Percentiles rank a stretch among this genome's conserved stretches.
Evolutionary conservation across 1,140 invertebrate species (phyloP).

Genomic region (Monochamus saltuarius): DNA sequence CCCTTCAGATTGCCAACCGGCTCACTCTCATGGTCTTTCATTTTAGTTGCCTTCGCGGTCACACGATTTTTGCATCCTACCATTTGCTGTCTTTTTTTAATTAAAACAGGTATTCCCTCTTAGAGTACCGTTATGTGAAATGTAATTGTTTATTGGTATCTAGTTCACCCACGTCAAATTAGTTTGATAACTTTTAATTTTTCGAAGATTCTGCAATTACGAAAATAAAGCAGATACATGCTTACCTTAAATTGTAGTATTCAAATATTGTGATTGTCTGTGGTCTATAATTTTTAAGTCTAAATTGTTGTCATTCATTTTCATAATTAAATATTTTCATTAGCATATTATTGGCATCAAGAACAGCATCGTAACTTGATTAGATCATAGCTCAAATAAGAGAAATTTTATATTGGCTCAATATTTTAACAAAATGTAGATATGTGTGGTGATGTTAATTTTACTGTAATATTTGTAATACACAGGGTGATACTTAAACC

Average conservation of each 20-base stretch:
- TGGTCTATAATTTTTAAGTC: too few species aligned
- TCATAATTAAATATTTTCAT: too few species aligned
- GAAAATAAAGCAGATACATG: neutral
- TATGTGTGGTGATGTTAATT: too few species aligned
- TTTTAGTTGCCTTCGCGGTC: constrained; percentile 17
- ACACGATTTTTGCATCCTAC: constrained; percentile 35
- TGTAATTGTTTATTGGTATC: constrained; percentile 31
- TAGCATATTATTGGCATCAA: too few species aligned
- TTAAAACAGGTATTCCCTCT: constrained; percentile 36
- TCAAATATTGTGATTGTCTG: too few species aligned
- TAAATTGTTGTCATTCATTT: too few species aligned
- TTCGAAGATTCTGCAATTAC: neutral
- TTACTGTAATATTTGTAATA: too few species aligned
- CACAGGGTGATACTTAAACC: too few species aligned
- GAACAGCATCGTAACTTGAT: too few species aligned
- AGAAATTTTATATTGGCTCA: neutral
- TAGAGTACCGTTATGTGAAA: constrained; percentile 28
- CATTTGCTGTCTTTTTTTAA: constrained; percentile 34
- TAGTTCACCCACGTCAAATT: constrained; percentile 31
- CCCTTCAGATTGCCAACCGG: constrained; percentile 25
- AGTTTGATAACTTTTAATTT: constrained; percentile 7
- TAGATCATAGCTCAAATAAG: too few species aligned
- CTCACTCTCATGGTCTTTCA: constrained; percentile 19
- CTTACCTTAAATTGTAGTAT: too few species aligned
- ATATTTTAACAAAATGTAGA: too few species aligned